A percentile compares a stretch with the other conserved stretches of the same genome.
These are phyloP conservation scores for Tetraodon nigroviridis DNA, from an alignment of 2,113 vertebrate species.

Conservation along the genomic window DNA sequence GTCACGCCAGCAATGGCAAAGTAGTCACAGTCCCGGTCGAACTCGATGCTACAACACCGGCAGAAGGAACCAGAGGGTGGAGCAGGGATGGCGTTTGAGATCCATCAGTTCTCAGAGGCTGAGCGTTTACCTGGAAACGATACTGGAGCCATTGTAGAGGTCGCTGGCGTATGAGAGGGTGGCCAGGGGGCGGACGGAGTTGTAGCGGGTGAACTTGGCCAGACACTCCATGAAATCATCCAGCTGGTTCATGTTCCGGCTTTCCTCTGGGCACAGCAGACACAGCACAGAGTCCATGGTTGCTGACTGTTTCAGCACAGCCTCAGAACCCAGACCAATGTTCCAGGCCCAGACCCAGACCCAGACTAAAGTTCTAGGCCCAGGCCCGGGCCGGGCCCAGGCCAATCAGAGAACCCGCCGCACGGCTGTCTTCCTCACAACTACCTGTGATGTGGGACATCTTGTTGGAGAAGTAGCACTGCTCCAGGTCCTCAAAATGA, in stretches of 20 bases:
- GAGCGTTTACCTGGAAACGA: conserved; percentile 87
- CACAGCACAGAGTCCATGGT: not conserved
- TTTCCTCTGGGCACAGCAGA: conserved; percentile 80
- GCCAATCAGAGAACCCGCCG: too few relatives aligned
- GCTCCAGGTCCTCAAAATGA: conserved; percentile 97
- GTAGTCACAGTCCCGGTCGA: conserved; percentile 99
- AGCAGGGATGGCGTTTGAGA: not conserved
- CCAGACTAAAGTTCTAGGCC: too few relatives aligned
- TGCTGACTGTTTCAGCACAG: not conserved
- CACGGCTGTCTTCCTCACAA: not conserved
- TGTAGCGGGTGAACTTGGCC: conserved; percentile 97
- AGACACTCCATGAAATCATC: conserved; percentile 99
- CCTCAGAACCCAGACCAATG: too few relatives aligned
- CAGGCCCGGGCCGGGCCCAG: too few relatives aligned
- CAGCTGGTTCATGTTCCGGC: conserved; percentile 90
- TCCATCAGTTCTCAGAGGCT: too few relatives aligned
- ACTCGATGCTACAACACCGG: conserved; percentile 85
- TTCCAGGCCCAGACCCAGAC: too few relatives aligned
- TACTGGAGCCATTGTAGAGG: conserved; percentile 98
- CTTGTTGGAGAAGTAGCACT: conserved; percentile 97
- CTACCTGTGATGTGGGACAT: conserved; percentile 95
- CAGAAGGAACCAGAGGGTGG: too few relatives aligned
- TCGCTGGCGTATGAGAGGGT: conserved; percentile 96
- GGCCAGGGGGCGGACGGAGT: conserved; percentile 92
- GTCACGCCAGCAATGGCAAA: conserved; percentile 98